A percentile compares a stretch with the other conserved stretches of the same genome.
Conservation (phyloP, 2,113 vertebrate genomes). For the Camelus bactrianus region DNA sequence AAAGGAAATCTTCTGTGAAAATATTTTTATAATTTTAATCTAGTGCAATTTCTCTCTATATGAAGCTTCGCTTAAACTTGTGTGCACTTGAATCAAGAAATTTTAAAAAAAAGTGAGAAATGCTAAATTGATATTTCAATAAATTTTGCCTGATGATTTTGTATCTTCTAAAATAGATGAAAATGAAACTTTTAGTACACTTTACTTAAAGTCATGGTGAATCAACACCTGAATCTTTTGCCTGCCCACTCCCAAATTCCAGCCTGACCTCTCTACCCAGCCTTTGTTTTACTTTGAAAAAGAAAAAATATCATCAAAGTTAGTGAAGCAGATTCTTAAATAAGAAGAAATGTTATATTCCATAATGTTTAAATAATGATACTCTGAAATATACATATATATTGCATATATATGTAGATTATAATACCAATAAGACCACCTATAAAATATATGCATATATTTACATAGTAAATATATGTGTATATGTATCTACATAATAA, state of each 20-base stretch:
- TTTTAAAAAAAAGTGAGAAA: neutral
- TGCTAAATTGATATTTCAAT: neutral
- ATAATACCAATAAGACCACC: constrained; percentile 10
- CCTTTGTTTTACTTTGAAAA: neutral
- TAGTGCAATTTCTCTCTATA: neutral
- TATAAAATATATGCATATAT: neutral
- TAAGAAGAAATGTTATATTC: constrained; percentile 12
- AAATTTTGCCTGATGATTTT: neutral
- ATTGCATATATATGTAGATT: neutral
- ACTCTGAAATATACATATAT: neutral
- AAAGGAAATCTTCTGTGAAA: constrained; percentile 22
- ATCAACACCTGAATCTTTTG: constrained; percentile 6
- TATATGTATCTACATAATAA: neutral
- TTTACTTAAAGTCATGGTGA: neutral
- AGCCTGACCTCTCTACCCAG: neutral
- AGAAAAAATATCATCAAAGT: neutral
- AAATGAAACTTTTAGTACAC: constrained; percentile 16
- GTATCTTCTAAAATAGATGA: neutral
- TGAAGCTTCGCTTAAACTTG: neutral
- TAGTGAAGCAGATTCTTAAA: constrained; percentile 17
- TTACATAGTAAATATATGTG: neutral
- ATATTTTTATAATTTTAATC: neutral
- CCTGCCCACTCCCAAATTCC: neutral
- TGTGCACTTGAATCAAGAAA: neutral
- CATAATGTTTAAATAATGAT: constrained; percentile 44